Conservation (phyloP, 2,888 invertebrate genomes). For the Bembecia ichneumoniformis region DNA sequence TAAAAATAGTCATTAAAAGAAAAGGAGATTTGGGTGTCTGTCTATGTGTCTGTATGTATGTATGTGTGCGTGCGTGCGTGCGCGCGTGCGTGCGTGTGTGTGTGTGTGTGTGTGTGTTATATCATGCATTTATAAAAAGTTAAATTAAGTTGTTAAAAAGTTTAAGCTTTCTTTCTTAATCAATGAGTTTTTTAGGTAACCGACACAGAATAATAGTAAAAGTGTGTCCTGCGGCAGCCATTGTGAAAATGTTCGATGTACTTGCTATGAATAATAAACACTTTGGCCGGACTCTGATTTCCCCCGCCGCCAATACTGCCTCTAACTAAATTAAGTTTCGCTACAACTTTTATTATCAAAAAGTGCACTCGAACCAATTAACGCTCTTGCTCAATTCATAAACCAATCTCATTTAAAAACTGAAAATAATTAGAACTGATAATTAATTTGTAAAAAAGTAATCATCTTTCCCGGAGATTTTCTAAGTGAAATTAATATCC, state of each 20-base stretch:
- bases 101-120: neutral
- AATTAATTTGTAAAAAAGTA: no score
- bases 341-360: neutral
- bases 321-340: neutral
- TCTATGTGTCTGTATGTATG: no score
- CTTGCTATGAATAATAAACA: conserved; percentile 4
- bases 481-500: no score
- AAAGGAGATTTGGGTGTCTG: no score
- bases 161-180: neutral
- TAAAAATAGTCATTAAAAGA: no score
- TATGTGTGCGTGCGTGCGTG: no score
- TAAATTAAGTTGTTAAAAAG: neutral
- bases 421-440: no score
- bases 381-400: neutral
- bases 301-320: conserved; percentile 2
- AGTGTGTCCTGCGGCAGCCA: neutral
- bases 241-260: neutral
- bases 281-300: conserved; percentile 2
- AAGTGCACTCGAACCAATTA: neutral
- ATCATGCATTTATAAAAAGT: neutral
- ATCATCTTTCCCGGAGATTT: no score
- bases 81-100: no score
- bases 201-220: no score
- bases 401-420: no score
- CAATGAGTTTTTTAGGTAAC: no score